Conservation (phyloP, 2,113 vertebrate genomes). For the Oncorhynchus clarkii region DNA sequence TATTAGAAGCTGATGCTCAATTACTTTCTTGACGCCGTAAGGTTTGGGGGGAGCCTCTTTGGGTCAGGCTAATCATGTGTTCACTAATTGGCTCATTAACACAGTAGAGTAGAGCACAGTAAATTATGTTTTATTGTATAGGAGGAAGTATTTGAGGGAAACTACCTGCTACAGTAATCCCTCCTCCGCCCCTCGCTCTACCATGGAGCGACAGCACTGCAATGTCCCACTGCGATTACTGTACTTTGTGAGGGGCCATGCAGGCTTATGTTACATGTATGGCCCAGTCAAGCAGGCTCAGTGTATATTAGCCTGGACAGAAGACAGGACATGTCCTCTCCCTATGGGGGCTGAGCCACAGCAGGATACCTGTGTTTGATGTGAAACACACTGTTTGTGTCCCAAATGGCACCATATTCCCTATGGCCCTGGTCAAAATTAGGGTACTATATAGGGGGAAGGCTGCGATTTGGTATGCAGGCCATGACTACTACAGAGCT, state of each 20-base stretch:
- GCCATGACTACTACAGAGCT: not conserved
- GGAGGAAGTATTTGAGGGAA: not conserved
- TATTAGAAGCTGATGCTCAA: conserved; percentile 36
- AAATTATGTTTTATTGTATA: conserved; percentile 11
- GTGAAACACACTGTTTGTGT: too few relatives aligned
- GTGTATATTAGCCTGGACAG: too few relatives aligned
- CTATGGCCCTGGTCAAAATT: not conserved
- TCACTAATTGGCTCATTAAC: conserved; percentile 42
- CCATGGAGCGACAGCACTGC: conserved; percentile 7
- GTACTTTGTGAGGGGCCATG: too few relatives aligned
- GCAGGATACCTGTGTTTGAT: too few relatives aligned
- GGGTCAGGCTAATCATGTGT: conserved; percentile 44
- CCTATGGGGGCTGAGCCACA: not conserved
- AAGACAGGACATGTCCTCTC: not conserved
- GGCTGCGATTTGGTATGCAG: not conserved
- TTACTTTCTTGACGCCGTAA: conserved; percentile 14
- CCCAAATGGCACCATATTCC: too few relatives aligned
- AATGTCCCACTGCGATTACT: conserved; percentile 19
- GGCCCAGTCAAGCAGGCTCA: too few relatives aligned
- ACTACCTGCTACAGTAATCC: not conserved
- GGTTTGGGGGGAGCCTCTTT: conserved; percentile 28
- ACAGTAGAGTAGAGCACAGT: conserved; percentile 14
- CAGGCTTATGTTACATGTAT: too few relatives aligned
- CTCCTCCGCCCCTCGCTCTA: conserved; percentile 8
- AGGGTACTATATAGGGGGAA: not conserved